These are phyloP conservation scores for Temnothorax longispinosus DNA, from an alignment of 1,140 invertebrate genomes.

Conservation along the genomic window DNA sequence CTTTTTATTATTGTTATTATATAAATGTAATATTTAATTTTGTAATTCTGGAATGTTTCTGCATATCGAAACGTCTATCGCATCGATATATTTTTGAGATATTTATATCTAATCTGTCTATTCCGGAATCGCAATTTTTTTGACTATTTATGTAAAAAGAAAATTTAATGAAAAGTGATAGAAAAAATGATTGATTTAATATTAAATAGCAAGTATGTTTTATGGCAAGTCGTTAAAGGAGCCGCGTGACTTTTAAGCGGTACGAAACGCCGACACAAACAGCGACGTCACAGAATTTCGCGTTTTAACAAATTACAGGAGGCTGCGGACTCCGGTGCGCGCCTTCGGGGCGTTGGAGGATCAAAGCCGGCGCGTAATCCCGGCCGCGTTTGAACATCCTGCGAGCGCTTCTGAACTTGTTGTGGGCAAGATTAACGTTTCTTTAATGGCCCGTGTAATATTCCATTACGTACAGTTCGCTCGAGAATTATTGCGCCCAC, in stretches of 20 bases:
- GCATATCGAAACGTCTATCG: no score
- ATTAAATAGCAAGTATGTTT: conserved; percentile 25
- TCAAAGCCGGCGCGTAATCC: conserved; percentile 81
- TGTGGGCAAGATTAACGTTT: conserved; percentile 85
- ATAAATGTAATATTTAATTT: not conserved
- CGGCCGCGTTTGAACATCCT: conserved; percentile 78
- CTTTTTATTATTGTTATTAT: not conserved
- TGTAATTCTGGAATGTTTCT: not conserved
- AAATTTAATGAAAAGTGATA: not conserved
- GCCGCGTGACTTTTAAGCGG: conserved; percentile 50
- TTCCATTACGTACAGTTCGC: conserved; percentile 82
- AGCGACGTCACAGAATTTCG: conserved; percentile 76
- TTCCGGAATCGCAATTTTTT: not conserved
- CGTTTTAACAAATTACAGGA: conserved; percentile 83
- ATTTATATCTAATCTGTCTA: not conserved
- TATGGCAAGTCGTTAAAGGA: conserved; percentile 29
- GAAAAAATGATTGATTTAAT: not conserved
- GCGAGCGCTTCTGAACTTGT: conserved; percentile 81
- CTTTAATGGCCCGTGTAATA: conserved; percentile 86
- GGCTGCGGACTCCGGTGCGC: conserved; percentile 48
- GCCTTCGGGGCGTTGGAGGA: conserved; percentile 73
- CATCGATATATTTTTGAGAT: not conserved
- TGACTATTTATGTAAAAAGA: not conserved
- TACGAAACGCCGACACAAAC: conserved; percentile 52
- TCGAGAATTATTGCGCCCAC: conserved; percentile 73